phyloP scores from a whole-genome alignment of 2,888 invertebrate species.

The Ganaspis brasiliensis region DNA sequence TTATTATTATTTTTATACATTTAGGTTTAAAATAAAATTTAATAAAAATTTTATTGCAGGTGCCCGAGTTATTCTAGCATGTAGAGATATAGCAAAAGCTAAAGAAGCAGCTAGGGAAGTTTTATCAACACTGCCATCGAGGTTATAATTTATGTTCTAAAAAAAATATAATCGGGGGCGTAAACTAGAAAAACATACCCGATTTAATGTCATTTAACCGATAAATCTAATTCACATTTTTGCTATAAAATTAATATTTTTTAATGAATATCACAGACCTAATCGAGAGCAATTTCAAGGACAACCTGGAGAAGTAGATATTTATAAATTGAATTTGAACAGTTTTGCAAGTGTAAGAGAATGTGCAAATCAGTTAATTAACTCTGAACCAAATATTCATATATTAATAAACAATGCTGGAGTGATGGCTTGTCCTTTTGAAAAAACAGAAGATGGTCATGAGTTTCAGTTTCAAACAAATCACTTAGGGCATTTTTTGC shows the following conservation, averaged over 20 bases:
- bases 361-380: slow-evolving; percentile 81
- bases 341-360: slow-evolving; percentile 83
- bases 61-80: slow-evolving; percentile 81
- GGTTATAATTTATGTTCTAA: slow-evolving; percentile 60
- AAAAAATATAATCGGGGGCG: no score
- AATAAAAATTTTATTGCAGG: slow-evolving; percentile 62
- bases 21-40: no score
- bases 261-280: slow-evolving; percentile 58
- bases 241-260: no score
- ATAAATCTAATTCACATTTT: no score
- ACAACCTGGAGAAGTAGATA: slow-evolving; percentile 68
- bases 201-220: no score
- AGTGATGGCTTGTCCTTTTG: slow-evolving; percentile 85
- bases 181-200: no score
- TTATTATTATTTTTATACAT: no score
- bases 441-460: slow-evolving; percentile 85
- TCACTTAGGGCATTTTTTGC: slow-evolving; percentile 85
- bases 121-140: slow-evolving; percentile 65
- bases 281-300: slow-evolving; percentile 67
- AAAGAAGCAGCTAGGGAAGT: slow-evolving; percentile 80
- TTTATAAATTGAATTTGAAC: slow-evolving; percentile 81
- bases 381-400: slow-evolving; percentile 83
- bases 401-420: slow-evolving; percentile 88
- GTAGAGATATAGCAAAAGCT: slow-evolving; percentile 81
- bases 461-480: slow-evolving; percentile 87